These are phyloP conservation scores for Leucopsar rothschildi DNA, from an alignment of 2,113 vertebrate species.

Conservation along the genomic window DNA sequence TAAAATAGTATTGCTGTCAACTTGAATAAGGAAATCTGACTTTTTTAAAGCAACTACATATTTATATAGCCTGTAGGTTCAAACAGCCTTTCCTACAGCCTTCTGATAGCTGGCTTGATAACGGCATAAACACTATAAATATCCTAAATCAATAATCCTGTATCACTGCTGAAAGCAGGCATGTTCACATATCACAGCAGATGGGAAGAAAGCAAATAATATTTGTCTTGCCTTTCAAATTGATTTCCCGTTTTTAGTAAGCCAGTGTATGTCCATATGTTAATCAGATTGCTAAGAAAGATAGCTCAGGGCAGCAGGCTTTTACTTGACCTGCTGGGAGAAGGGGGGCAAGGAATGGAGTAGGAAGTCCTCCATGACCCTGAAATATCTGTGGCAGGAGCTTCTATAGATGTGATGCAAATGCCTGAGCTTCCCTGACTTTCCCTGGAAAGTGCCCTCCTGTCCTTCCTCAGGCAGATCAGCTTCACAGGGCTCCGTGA, in stretches of 20 bases:
- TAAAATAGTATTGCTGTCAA: slow-evolving; percentile 63
- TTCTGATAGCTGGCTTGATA: slow-evolving; percentile 51
- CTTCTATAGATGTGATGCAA: neutral
- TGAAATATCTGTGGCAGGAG: neutral
- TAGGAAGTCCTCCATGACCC: neutral
- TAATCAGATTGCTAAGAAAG: slow-evolving; percentile 59
- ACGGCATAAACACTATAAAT: neutral
- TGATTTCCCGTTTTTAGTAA: slow-evolving; percentile 65
- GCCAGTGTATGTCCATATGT: slow-evolving; percentile 68
- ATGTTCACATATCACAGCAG: slow-evolving; percentile 40
- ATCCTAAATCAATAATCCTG: slow-evolving; percentile 42
- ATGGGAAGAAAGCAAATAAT: slow-evolving; percentile 66
- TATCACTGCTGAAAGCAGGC: slow-evolving; percentile 39
- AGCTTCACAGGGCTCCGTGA: neutral
- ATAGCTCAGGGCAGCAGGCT: slow-evolving; percentile 55
- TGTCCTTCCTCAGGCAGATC: neutral
- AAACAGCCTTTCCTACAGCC: neutral
- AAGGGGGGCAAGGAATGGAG: neutral
- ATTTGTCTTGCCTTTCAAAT: slow-evolving; percentile 67
- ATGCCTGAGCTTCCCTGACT: neutral
- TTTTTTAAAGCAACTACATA: neutral
- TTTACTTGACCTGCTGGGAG: slow-evolving; percentile 20
- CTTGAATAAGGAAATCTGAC: slow-evolving; percentile 32
- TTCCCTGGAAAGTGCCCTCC: neutral
- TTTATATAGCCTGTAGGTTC: slow-evolving; percentile 36